Evolutionary conservation across 2,113 vertebrate species (phyloP).

Genomic region (Rhombomys opimus): DNA sequence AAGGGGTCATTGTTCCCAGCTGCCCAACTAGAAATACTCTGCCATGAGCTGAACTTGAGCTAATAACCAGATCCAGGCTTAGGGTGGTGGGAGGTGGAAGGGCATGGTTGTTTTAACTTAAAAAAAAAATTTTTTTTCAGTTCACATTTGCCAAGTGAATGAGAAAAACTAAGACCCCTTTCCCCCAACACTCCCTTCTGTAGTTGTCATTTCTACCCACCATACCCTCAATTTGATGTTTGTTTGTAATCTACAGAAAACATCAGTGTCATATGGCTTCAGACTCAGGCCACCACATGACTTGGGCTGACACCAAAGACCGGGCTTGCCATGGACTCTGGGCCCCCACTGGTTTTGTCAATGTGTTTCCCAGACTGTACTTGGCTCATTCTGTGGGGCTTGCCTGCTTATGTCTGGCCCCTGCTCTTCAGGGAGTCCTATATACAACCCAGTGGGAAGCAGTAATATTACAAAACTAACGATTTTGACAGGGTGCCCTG

Average conservation of each 20-base stretch:
- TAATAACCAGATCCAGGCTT: slow-evolving; percentile 63
- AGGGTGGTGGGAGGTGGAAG: slow-evolving; percentile 20
- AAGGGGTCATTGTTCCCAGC: slow-evolving; percentile 44
- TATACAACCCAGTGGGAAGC: neutral
- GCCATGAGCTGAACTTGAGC: neutral
- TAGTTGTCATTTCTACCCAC: accelerated
- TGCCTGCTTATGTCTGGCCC: neutral
- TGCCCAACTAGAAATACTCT: neutral
- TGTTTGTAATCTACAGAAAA: neutral
- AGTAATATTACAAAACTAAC: accelerated
- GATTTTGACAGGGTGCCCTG: accelerated
- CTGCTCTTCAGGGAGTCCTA: neutral
- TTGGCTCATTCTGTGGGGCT: neutral
- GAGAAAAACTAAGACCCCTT: neutral
- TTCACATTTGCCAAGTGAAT: slow-evolving; percentile 13
- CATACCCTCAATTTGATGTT: neutral
- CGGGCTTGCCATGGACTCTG: neutral
- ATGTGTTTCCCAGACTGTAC: neutral
- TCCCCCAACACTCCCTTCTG: accelerated
- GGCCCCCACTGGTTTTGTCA: neutral
- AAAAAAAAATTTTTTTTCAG: slow-evolving; percentile 29
- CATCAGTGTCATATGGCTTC: neutral
- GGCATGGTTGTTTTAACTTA: slow-evolving; percentile 38
- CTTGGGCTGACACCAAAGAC: neutral
- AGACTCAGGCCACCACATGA: neutral